These are phyloP conservation scores for Gymnoscopelus braueri DNA, from an alignment of 2,797 vertebrate genomes.

Conservation along the genomic window DNA sequence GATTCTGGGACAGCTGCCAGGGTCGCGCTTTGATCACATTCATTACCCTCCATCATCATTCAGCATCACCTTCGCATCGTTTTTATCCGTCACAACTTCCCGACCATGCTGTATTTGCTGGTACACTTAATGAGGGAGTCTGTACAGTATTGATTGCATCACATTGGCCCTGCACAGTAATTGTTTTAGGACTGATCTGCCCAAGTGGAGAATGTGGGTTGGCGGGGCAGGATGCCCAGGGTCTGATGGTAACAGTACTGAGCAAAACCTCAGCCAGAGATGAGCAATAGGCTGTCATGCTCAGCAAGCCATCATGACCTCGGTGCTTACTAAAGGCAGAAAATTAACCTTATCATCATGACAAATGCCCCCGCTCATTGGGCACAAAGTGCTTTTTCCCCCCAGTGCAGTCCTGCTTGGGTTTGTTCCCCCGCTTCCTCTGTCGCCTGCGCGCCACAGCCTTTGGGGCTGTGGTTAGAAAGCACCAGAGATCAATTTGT, in stretches of 20 bases:
- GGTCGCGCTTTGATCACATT: slow-evolving; percentile 67
- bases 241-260: slow-evolving; percentile 49
- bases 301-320: slow-evolving; percentile 62
- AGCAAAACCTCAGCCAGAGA: slow-evolving; percentile 48
- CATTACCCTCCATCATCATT: slow-evolving; percentile 71
- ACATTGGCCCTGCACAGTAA: slow-evolving; percentile 69
- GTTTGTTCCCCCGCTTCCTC: slow-evolving; percentile 47
- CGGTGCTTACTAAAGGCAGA: slow-evolving; percentile 69
- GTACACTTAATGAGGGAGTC: slow-evolving; percentile 65
- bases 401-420: slow-evolving; percentile 50
- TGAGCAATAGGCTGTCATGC: slow-evolving; percentile 66
- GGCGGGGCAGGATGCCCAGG: slow-evolving; percentile 43
- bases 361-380: slow-evolving; percentile 69
- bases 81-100: slow-evolving; percentile 63
- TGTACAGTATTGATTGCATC: slow-evolving; percentile 60
- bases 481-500: slow-evolving; percentile 79
- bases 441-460: slow-evolving; percentile 65
- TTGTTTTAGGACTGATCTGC: slow-evolving; percentile 66
- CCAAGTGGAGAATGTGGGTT: slow-evolving; percentile 47
- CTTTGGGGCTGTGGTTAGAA: slow-evolving; percentile 71
- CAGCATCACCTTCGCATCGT: slow-evolving; percentile 60
- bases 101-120: slow-evolving; percentile 58
- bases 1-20: slow-evolving; percentile 66
- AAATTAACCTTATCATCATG: slow-evolving; percentile 70
- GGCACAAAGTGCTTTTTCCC: slow-evolving; percentile 46